A percentile compares a stretch with the other conserved stretches of the same genome.
These are phyloP conservation scores for Clunio marinus DNA, from an alignment of 2,888 invertebrate species.

Conservation along the genomic window DNA sequence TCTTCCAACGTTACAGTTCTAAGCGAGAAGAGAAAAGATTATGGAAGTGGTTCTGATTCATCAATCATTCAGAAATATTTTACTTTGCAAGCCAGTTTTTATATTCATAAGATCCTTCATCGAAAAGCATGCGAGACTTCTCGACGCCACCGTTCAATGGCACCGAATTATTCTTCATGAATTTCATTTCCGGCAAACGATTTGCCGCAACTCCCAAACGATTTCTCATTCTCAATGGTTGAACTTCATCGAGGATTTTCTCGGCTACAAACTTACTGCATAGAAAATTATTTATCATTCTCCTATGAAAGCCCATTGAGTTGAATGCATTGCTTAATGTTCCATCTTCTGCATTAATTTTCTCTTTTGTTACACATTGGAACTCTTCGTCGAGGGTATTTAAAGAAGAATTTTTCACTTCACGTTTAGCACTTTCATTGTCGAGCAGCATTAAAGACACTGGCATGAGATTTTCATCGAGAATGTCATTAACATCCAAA, in stretches of 20 bases:
- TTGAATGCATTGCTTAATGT: slow-evolving; percentile 60
- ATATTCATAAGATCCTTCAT: slow-evolving; percentile 68
- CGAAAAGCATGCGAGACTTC: slow-evolving; percentile 54
- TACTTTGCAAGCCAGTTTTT: slow-evolving; percentile 73
- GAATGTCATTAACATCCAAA: slow-evolving; percentile 62
- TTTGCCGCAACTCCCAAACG: slow-evolving; percentile 27
- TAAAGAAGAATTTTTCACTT: slow-evolving; percentile 40
- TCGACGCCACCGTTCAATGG: slow-evolving; percentile 43
- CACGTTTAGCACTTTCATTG: slow-evolving; percentile 42
- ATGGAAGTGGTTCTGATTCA: background rate
- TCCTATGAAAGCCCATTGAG: slow-evolving; percentile 66
- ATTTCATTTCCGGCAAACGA: slow-evolving; percentile 40
- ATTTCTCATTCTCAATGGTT: slow-evolving; percentile 43
- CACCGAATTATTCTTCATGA: slow-evolving; percentile 21
- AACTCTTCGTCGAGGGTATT: slow-evolving; percentile 40
- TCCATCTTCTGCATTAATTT: slow-evolving; percentile 50
- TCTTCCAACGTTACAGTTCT: slow-evolving; percentile 69
- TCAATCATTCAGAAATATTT: slow-evolving; percentile 43
- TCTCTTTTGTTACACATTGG: slow-evolving; percentile 44
- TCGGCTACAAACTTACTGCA: slow-evolving; percentile 71
- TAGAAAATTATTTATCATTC: slow-evolving; percentile 74
- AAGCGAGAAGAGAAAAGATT: slow-evolving; percentile 29
- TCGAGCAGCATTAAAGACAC: slow-evolving; percentile 57
- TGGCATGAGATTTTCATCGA: slow-evolving; percentile 67
- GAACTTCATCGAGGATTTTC: slow-evolving; percentile 64